Percentiles rank a stretch among this genome's conserved stretches.
Evolutionary conservation across 2,113 vertebrate species (phyloP).

Genomic region (Leptodactylus fuscus): DNA sequence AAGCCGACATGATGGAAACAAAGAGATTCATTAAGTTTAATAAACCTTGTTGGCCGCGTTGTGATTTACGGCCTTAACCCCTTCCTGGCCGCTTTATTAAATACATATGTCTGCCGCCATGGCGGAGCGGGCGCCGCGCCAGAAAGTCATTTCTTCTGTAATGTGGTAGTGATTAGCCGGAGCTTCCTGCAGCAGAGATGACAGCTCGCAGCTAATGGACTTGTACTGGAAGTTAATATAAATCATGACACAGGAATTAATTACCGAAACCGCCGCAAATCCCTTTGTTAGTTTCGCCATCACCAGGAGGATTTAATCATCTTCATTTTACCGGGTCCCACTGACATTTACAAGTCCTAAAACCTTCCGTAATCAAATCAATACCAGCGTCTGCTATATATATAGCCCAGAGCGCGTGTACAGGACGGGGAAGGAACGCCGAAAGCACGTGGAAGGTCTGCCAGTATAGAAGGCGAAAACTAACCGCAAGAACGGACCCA

Average conservation of each 20-base stretch:
- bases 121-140: slow-evolving; percentile 80
- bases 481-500: no score
- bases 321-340: slow-evolving; percentile 83
- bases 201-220: slow-evolving; percentile 85
- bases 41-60: slow-evolving; percentile 72
- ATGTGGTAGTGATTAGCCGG: slow-evolving; percentile 86
- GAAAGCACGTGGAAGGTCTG: no score
- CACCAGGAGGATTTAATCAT: slow-evolving; percentile 86
- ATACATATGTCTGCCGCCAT: slow-evolving; percentile 82
- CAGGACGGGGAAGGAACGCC: not conserved
- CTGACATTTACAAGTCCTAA: slow-evolving; percentile 87
- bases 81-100: slow-evolving; percentile 82
- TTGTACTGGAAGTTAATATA: slow-evolving; percentile 88
- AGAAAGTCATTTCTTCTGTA: slow-evolving; percentile 86
- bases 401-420: slow-evolving; percentile 66
- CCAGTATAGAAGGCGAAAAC: no score
- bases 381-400: slow-evolving; percentile 80
- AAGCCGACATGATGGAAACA: slow-evolving; percentile 67
- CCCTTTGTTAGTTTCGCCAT: slow-evolving; percentile 83
- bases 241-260: slow-evolving; percentile 88
- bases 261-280: slow-evolving; percentile 85
- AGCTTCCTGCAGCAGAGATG: slow-evolving; percentile 83
- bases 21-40: slow-evolving; percentile 74
- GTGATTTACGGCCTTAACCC: slow-evolving; percentile 76
- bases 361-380: slow-evolving; percentile 85